phyloP scores from a whole-genome alignment of 2,113 vertebrate species.

The Chiloscyllium plagiosum region DNA sequence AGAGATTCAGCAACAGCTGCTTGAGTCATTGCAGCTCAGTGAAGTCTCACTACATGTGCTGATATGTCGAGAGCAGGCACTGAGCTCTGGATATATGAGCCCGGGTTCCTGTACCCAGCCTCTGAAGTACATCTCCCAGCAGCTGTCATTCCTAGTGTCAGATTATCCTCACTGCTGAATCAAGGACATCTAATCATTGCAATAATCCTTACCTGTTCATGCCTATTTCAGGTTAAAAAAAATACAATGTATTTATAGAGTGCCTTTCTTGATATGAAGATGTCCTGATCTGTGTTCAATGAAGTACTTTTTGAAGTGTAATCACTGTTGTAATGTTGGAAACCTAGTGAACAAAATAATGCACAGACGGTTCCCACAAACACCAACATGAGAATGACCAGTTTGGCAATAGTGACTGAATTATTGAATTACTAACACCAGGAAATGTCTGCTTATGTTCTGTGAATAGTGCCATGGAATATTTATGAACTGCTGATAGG shows the following conservation, averaged over 20 bases:
- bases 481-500: not conserved
- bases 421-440: not conserved
- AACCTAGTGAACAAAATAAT: not conserved
- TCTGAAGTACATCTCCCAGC: not conserved
- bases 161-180: not conserved
- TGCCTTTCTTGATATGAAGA: not conserved
- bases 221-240: not conserved
- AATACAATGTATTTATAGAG: not conserved
- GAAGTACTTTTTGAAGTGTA: not conserved
- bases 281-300: not conserved
- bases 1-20: not conserved
- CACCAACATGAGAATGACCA: not conserved
- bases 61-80: not conserved
- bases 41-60: not conserved
- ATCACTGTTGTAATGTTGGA: not conserved
- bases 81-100: not conserved
- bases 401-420: not conserved
- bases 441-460: not conserved
- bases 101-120: not conserved
- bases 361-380: not conserved
- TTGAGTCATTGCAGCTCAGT: not conserved
- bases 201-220: not conserved
- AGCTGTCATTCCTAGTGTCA: not conserved
- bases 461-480: not conserved
- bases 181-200: not conserved